Evolutionary conservation across 1,140 invertebrate species (phyloP).

Genomic region (Brachystomella parvula): DNA sequence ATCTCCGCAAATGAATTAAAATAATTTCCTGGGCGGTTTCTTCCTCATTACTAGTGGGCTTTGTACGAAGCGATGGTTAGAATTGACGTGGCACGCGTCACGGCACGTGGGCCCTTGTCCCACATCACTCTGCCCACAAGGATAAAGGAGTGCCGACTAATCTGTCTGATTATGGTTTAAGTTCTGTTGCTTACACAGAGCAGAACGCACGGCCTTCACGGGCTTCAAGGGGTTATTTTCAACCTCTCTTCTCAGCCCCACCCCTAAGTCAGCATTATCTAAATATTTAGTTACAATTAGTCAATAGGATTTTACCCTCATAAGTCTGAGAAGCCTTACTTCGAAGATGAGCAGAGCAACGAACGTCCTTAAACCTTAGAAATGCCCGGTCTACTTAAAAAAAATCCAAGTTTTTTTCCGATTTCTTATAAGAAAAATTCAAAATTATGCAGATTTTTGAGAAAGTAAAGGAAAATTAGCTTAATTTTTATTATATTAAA

Average conservation of each 20-base stretch:
- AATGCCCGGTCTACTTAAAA: no score
- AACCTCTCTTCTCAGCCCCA: not conserved
- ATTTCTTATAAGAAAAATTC: no score
- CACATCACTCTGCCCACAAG: not conserved
- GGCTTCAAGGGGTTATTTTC: not conserved
- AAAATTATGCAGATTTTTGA: no score
- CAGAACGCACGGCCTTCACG: not conserved
- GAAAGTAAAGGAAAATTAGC: no score
- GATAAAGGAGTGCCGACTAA: not conserved
- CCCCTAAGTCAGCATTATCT: slow-evolving; percentile 19
- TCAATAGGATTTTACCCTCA: not conserved
- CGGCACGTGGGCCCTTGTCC: not conserved
- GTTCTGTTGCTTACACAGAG: not conserved
- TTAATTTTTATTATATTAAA: no score
- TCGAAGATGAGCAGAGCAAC: no score
- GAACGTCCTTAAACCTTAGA: no score
- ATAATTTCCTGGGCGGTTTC: slow-evolving; percentile 5
- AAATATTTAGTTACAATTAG: slow-evolving; percentile 38
- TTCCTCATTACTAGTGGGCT: not conserved
- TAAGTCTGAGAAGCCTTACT: not conserved
- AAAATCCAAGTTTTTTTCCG: no score
- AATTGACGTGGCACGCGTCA: slow-evolving; percentile 1
- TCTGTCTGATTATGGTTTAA: not conserved
- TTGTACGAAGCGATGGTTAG: not conserved
- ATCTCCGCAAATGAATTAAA: not conserved